Evolutionary conservation across 2,113 vertebrate species (phyloP).

Genomic region (Echinops telfairi): DNA sequence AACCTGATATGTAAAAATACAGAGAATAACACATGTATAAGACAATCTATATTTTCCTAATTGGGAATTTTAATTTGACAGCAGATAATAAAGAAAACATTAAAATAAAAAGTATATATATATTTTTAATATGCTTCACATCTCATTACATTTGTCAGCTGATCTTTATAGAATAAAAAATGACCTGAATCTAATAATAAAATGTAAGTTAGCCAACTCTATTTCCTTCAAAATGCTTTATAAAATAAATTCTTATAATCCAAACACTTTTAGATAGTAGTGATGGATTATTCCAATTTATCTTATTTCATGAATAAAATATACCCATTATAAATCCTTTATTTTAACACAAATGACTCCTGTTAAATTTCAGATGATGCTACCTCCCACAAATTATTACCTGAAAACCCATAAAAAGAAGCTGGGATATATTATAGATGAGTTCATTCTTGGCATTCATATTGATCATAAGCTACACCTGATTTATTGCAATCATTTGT

Average conservation of each 20-base stretch:
- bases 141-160: conserved; percentile 62
- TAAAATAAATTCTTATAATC: conserved; percentile 82
- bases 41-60: background rate
- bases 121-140: conserved; percentile 36
- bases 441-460: conserved; percentile 71
- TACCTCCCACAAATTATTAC: conserved; percentile 82
- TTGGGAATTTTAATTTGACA: conserved; percentile 2
- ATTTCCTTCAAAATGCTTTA: conserved; percentile 80
- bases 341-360: conserved; percentile 81
- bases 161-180: conserved; percentile 69
- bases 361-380: conserved; percentile 78
- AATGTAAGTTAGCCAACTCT: conserved; percentile 73
- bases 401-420: conserved; percentile 73
- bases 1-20: background rate
- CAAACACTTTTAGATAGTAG: conserved; percentile 73
- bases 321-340: conserved; percentile 81
- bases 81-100: background rate
- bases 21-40: background rate
- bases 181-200: conserved; percentile 80
- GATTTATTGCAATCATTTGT: conserved; percentile 72
- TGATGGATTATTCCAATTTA: conserved; percentile 79
- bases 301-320: conserved; percentile 81
- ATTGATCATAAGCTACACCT: conserved; percentile 66
- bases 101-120: background rate
- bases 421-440: conserved; percentile 76